These are phyloP conservation scores for Apeltes quadracus DNA, from an alignment of 2,113 vertebrate genomes.

Conservation along the genomic window DNA sequence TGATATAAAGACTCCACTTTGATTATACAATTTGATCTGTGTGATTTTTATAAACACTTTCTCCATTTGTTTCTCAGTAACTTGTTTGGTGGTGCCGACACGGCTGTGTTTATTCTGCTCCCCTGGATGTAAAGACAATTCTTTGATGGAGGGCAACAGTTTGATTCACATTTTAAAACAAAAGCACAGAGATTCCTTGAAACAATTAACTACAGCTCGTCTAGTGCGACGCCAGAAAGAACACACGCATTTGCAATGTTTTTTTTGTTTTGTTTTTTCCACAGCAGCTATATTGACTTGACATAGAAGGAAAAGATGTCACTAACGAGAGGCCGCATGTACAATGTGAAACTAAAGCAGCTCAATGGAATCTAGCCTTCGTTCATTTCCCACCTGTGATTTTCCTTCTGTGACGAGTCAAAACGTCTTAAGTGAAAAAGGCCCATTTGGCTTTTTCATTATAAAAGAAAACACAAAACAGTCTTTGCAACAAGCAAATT, in stretches of 20 bases:
- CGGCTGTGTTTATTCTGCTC: slow-evolving; percentile 16
- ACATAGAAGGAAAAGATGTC: not conserved
- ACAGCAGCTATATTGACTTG: not conserved
- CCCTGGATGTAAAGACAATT: slow-evolving; percentile 11
- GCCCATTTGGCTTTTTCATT: slow-evolving; percentile 21
- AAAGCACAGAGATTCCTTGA: slow-evolving; percentile 7
- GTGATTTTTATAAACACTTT: slow-evolving; percentile 12
- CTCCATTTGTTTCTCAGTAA: slow-evolving; percentile 32
- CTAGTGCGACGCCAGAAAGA: not conserved
- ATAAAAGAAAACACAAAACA: not conserved
- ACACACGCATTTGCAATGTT: slow-evolving; percentile 5
- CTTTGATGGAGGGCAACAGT: slow-evolving; percentile 34
- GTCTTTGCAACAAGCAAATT: slow-evolving; percentile 7
- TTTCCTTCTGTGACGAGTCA: not conserved
- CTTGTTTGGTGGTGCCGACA: slow-evolving; percentile 38
- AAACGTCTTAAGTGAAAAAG: not conserved
- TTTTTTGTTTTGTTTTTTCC: no score
- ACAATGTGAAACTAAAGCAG: not conserved
- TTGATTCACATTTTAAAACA: not conserved
- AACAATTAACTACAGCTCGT: slow-evolving; percentile 28
- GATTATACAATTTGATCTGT: not conserved
- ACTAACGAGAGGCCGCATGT: no score
- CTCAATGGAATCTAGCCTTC: not conserved
- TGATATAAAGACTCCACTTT: not conserved
- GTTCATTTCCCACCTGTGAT: not conserved